Conservation (phyloP, 37 sponge, comb jelly and placozoan genomes). For the Amphimedon queenslandica region DNA sequence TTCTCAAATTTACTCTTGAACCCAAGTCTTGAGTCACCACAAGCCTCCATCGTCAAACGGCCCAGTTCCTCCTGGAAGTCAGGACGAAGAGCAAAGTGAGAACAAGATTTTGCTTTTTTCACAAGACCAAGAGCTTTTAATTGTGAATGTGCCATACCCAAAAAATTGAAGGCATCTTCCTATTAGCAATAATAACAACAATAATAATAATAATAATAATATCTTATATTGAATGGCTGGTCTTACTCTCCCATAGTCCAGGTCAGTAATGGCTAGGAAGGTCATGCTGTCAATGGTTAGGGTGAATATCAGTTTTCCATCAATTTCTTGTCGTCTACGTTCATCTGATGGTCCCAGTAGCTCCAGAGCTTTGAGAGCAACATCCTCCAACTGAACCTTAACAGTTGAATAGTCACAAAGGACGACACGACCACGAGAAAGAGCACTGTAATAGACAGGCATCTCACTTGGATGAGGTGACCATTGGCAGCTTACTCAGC, state of each 20-base stretch:
- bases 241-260: neutral
- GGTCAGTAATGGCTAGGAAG: constrained; percentile 11
- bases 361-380: neutral
- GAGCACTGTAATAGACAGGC: constrained; percentile 23
- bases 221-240: neutral
- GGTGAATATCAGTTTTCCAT: neutral
- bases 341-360: neutral
- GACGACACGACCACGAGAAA: constrained; percentile 19
- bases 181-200: neutral
- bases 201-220: neutral
- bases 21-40: neutral
- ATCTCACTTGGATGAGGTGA: neutral
- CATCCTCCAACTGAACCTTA: constrained; percentile 2
- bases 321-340: neutral
- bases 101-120: neutral
- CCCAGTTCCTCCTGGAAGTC: constrained; percentile 7
- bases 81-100: constrained; percentile 1
- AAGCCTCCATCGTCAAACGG: neutral
- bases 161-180: constrained; percentile 3
- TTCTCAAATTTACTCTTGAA: neutral
- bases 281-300: neutral
- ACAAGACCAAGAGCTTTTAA: neutral
- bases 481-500: neutral
- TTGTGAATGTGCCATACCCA: neutral
- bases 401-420: constrained; percentile 26